Base-by-base conservation (phyloP, 2,888 invertebrate species). In the Tyria jacobaeae region DNA sequence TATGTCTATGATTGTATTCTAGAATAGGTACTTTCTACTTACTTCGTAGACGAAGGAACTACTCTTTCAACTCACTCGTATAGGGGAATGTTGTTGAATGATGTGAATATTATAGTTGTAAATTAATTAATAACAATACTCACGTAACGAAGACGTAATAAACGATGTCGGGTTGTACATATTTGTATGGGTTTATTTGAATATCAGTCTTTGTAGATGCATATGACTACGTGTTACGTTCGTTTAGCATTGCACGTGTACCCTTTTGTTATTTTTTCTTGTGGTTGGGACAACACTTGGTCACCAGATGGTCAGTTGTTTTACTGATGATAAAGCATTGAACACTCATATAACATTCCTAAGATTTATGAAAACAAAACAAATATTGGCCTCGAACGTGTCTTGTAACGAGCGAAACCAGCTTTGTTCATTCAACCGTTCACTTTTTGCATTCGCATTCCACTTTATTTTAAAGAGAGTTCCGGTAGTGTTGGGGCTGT, bases 251-350 rank as follows among this genome's bases (percentile, higher is more conserved):
- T 68, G 51, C 25, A 53, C 67, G 71, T 64, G 60, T 62, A 66
- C 47, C 53, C 66, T 74, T 79, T 80, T 78, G 79, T 75, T 70
- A 64, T 79, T 75, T 78, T 76, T 64, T 68, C 57, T 67, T 71
- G 78, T 70, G 70, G 67, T 44, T 21, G 17, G 61, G 44, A 57
- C 71, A 64, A 64, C 92, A 92, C 85, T 90, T 92, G 92, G 89
- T 83, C 84, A 86, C 88, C 92, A 93, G 85, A 92, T 92, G 92
- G 91, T 87, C 89, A 89, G 70, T 83, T 83, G 81, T 84, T 82
- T 79, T 68, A 73, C 76, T 70, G 75, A 84, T 79, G 78, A 70
- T 78, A 71, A 75, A 81, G 76, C 76, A 79, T 80, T 77, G 73
- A 75, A 79, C 68, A 75, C 66, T 67, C 76, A 80, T 84, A 79